Evolutionary conservation across 2,113 vertebrate genomes (phyloP), one percentile per base, ranked within the genome.

Genomic region (Gnathonemus longibarbis): DNA sequence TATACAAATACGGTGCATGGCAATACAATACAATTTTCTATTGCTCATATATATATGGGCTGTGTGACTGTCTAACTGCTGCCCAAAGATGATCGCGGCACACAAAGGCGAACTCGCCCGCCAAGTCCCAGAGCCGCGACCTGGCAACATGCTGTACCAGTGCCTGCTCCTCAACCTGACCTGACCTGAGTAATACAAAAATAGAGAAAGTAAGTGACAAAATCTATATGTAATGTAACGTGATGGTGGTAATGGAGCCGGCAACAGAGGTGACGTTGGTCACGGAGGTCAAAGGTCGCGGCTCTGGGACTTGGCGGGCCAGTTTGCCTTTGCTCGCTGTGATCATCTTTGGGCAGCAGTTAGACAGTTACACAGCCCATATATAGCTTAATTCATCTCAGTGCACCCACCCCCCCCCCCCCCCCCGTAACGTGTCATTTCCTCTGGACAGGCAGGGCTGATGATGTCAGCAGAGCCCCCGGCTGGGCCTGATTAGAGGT

Each of bases 1-100:
- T 4, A 66, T 27, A 62, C 58, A n/a, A 62, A n/a, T n/a, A n/a
- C n/a, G 2, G 24, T 19, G 52, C 17, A 24, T 56, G 5, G 5
- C 39, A 42, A 3, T 42, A 42, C 39, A 42, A 42, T 42, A 42
- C 39, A 42, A 4, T 42, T 56, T 56, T 56, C 53, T 56, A 56
- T 56, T 56, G 53, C 3, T 56, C 19, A 56, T 53, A 53, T 11
- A 49, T 49, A 11, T 49, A 49, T 49, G 15, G 17, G 35, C 77
- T 83, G 77, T 17, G 39, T 83, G 35, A 45, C 77, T 83, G 39
- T 35, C 93, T 94, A 95, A 93, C 89, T 89, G 90, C 85, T 88
- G 92, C 86, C 89, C 66, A 90, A 90, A 91, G 31, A 39, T 8
- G 56, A 62, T 62, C 8, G n/a, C 8, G 3, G 24, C 24, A 8